phyloP scores from a whole-genome alignment of 92 coral and sea anemone species.

The Zoanthus sociatus region DNA sequence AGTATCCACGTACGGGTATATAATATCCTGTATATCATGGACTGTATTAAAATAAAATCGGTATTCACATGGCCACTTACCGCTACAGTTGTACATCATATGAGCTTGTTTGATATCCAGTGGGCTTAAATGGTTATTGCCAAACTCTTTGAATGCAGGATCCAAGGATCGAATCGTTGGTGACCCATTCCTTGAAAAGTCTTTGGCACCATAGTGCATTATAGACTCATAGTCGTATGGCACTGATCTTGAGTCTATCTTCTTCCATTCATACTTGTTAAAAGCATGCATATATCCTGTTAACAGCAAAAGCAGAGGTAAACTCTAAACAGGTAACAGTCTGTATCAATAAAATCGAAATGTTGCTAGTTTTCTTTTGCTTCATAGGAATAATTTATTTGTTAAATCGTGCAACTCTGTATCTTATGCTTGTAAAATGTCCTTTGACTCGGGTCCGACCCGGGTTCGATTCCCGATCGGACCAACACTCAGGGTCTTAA shows the following conservation, averaged over 20 bases:
- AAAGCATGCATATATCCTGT: conserved; percentile 78
- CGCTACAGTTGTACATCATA: conserved; percentile 85
- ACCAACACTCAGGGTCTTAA: too few relatives aligned
- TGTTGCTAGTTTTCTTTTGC: background rate
- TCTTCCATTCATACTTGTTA: conserved; percentile 47
- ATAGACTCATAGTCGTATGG: conserved; percentile 85
- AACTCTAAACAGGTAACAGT: background rate
- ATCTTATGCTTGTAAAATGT: too few relatives aligned
- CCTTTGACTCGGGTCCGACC: too few relatives aligned
- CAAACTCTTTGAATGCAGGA: conserved; percentile 68
- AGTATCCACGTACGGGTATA: too few relatives aligned
- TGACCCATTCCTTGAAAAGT: conserved; percentile 51
- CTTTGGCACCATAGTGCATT: conserved; percentile 86
- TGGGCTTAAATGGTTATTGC: conserved; percentile 77
- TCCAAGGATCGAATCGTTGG: conserved; percentile 76
- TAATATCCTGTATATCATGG: too few relatives aligned
- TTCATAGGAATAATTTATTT: too few relatives aligned
- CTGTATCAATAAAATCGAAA: background rate
- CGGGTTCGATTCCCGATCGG: too few relatives aligned
- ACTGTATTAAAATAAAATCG: background rate
- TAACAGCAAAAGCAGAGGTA: background rate
- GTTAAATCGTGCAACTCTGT: too few relatives aligned
- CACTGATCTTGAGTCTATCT: conserved; percentile 75
- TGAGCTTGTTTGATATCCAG: conserved; percentile 91
- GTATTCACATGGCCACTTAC: conserved; percentile 37